Conservation (phyloP, 1,140 invertebrate species). For the Ceratoteleas bidentatus region DNA sequence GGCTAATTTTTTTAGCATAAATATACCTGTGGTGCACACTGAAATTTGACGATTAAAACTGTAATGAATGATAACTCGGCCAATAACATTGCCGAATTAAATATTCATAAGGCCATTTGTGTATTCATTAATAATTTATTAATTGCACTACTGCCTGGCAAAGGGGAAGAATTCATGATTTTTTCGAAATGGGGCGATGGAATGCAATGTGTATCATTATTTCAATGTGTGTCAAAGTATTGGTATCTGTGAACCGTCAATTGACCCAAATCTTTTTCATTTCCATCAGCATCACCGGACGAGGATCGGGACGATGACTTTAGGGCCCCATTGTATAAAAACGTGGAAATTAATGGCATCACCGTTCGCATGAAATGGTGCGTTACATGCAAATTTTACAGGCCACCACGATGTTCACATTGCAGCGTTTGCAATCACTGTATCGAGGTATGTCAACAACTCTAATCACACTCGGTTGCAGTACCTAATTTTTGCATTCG, state of each 20-base stretch:
- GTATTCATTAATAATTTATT: not conserved
- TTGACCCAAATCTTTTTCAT: slow-evolving; percentile 4
- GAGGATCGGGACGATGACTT: slow-evolving; percentile 99
- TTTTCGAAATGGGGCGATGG: too few relatives aligned
- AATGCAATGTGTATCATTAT: too few relatives aligned
- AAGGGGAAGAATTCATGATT: too few relatives aligned
- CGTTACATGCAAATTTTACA: slow-evolving; percentile 99
- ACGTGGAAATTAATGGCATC: slow-evolving; percentile 98
- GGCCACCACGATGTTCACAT: slow-evolving; percentile 98
- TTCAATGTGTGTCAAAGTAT: too few relatives aligned
- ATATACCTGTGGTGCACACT: slow-evolving; percentile 21
- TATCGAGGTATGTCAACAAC: slow-evolving; percentile 90
- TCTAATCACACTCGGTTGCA: not conserved
- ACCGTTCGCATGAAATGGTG: slow-evolving; percentile 99
- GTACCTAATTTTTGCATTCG: not conserved
- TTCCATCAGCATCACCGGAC: slow-evolving; percentile 91
- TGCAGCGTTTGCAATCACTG: slow-evolving; percentile 99
- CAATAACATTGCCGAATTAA: slow-evolving; percentile 4
- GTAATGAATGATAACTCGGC: slow-evolving; percentile 11
- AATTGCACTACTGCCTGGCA: too few relatives aligned
- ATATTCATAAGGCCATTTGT: slow-evolving; percentile 1
- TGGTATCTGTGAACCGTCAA: too few relatives aligned
- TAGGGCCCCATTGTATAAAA: slow-evolving; percentile 97
- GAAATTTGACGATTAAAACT: slow-evolving; percentile 48
- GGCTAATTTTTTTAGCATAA: slow-evolving; percentile 20